phyloP scores from a whole-genome alignment of 2,113 vertebrate species.

The Hyla sarda region DNA sequence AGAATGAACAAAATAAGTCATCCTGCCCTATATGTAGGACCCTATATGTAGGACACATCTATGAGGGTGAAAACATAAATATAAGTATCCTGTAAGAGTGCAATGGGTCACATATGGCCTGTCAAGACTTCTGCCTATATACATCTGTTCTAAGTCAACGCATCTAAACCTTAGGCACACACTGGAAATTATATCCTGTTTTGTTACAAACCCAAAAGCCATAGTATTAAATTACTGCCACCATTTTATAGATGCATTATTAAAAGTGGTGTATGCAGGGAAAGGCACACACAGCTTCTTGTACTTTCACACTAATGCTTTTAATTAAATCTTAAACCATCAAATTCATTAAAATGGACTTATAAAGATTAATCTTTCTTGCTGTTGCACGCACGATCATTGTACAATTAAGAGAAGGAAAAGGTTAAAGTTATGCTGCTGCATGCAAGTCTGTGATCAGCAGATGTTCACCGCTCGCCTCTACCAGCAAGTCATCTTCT shows the following conservation, averaged over 20 bases:
- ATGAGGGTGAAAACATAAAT: no score
- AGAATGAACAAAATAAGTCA: no score
- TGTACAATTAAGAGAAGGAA: slow-evolving; percentile 55
- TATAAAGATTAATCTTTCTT: slow-evolving; percentile 57
- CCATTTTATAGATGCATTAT: slow-evolving; percentile 10
- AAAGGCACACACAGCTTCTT: slow-evolving; percentile 19
- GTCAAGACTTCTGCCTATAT: not conserved
- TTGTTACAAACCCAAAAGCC: slow-evolving; percentile 21
- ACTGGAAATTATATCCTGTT: not conserved
- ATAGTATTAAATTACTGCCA: not conserved
- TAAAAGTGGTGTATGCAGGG: slow-evolving; percentile 14
- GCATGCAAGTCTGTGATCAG: slow-evolving; percentile 52
- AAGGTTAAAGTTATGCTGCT: slow-evolving; percentile 58
- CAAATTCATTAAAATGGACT: slow-evolving; percentile 56
- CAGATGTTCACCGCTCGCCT: slow-evolving; percentile 1
- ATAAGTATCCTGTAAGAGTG: no score
- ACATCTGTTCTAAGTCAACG: not conserved
- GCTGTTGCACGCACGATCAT: slow-evolving; percentile 45
- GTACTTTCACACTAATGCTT: slow-evolving; percentile 46
- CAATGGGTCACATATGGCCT: no score
- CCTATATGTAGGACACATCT: no score
- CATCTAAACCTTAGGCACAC: not conserved
- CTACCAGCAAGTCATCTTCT: not conserved
- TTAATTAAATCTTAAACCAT: slow-evolving; percentile 60
- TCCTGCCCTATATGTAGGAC: no score